Base-by-base conservation (phyloP, 2,888 invertebrate genomes). In the Ochropleura plecta region DNA sequence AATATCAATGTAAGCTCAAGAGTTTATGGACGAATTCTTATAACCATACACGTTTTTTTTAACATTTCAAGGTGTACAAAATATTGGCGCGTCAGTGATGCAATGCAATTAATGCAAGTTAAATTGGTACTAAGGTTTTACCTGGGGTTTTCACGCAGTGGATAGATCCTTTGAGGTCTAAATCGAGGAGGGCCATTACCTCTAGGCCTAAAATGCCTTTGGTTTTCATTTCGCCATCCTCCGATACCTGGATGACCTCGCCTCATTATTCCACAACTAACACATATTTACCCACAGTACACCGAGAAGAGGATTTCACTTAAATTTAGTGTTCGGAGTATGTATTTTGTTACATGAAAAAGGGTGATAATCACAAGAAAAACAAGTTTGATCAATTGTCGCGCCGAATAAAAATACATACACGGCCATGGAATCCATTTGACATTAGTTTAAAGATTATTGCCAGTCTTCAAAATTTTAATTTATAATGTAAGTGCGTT, bases 211-310 rank as follows among this genome's bases (percentile, higher is more conserved):
- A 93, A 96, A 91, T 94, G 92, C 87, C 95, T 93, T 53, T 91
- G 92, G 91, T 93, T 93, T 87, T 96, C 96, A 90, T 89, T 93
- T 89, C 95, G 93, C 96, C 96, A 96, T 89, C 94, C 94, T 83
- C 95, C 93, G 85, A 92, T 91, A 86, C 93, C 92, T 86, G 92
- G 88, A 89, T 95, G 96, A 95, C 96, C 96, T 95, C 96, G 95
- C 87, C 96, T 93, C 96, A 96, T 96, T 88, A 88, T 94, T 90
- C 80, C 83, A 90, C 83, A 83, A 86, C 91, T 92, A 93, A 78
- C 89, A 87, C 95, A 95, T 94, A 90, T 85, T 92, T 86, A 53
- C 46, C 46, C 69, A 67, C 68, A 76, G 72, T 46, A 75, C 55
- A 78, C 42, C 8, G 0, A 69, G 51, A 68, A 12, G 49, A 60